Conservation (phyloP, 2,113 vertebrate species). For the Centropus unirufus region DNA sequence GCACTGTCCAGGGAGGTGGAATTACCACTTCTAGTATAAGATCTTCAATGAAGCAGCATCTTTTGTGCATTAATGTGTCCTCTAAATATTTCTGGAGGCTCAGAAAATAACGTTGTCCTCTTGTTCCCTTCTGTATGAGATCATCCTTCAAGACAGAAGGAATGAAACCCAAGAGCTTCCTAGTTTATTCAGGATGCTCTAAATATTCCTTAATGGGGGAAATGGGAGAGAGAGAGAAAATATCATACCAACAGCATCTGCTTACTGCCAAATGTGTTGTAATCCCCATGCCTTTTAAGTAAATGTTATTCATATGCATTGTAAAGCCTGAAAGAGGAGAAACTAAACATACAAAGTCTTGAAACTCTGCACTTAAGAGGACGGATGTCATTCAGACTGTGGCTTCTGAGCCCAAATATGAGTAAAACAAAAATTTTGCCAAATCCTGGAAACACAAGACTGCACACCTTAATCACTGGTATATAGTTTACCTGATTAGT, state of each 20-base stretch:
- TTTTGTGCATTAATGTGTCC: not conserved
- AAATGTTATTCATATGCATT: not conserved
- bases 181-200: not conserved
- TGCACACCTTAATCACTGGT: not conserved
- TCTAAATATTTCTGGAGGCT: not conserved
- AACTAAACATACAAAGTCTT: not conserved
- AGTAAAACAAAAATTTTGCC: not conserved
- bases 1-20: not conserved
- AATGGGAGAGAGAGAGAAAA: not conserved
- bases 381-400: not conserved
- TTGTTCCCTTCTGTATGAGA: not conserved
- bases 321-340: not conserved
- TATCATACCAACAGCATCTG: not conserved
- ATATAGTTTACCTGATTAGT: not conserved
- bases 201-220: not conserved
- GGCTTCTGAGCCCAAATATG: not conserved
- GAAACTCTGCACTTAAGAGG: not conserved
- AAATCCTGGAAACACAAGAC: not conserved
- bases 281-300: conserved; percentile 38
- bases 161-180: not conserved
- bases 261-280: not conserved
- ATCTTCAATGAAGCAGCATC: not conserved
- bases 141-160: not conserved
- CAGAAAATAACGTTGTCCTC: not conserved
- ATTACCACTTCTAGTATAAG: not conserved